Base-by-base conservation (phyloP, 2,888 invertebrate genomes). In the Pseudococcus jackbeardsleyi region DNA sequence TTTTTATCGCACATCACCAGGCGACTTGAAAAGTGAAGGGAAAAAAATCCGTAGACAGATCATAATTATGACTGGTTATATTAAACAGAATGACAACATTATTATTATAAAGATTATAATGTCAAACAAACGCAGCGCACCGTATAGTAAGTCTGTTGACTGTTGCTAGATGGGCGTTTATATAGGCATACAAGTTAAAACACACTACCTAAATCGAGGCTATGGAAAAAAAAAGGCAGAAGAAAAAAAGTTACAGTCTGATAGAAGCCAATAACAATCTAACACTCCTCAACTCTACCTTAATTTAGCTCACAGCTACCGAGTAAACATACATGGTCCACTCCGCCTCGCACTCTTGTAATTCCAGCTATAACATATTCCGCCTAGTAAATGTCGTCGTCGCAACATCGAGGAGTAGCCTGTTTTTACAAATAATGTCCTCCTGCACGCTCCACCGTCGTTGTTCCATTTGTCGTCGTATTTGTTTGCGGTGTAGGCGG, bases 381-480 rank as follows among this genome's bases (percentile, higher is more conserved):
- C 87, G 87, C 87, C 87, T 87, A 48, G 77, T 77, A 87, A 87
- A 87, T 87, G 87, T 79, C 87, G 77, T 86, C 86, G 46, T 68
- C 46, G 79, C 19, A 33, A 87, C 54, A 39, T 39, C 54, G 79
- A 48, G 86, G 42, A 87, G 79, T 46, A 39, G 87, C 79, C 42
- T 87, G 79, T 33, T 87, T 72, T 77, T 84, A 84, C 54, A 84
- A 84, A 84, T 54, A 50, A 84, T 84, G 26, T 42, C 48, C 39
- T 86, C 64, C 19, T 26, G 72, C 46, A 68, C 72, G 22, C 19
- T 72, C 39, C 79, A n/a, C n/a, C 46, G 72, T 68, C 46, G 72
- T 22, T 48, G 77, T 33, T 46, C 26, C 42, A 48, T 77, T 87
- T 87, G 26, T 33, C 26, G 87, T 87, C 85, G 85, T 85, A 79